These are phyloP conservation scores for Silurus meridionalis DNA, from an alignment of 2,113 vertebrate genomes.

Conservation along the genomic window DNA sequence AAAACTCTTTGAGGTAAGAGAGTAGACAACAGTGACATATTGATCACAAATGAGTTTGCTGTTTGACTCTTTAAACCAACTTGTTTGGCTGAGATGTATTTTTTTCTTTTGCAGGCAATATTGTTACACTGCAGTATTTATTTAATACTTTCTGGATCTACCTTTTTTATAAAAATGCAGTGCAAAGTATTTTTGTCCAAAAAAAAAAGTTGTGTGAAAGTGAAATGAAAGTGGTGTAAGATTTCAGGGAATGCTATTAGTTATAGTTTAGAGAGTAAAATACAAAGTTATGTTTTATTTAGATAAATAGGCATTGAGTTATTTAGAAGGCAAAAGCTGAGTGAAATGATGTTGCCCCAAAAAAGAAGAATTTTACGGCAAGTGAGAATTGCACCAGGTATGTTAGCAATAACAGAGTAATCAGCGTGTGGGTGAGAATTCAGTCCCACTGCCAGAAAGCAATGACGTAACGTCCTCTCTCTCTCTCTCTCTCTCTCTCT, in stretches of 20 bases:
- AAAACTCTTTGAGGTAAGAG: neutral
- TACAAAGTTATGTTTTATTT: too few relatives aligned
- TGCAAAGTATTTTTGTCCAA: neutral
- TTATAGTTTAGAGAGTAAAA: neutral
- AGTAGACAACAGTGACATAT: neutral
- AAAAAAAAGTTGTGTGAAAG: too few relatives aligned
- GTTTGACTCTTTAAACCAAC: neutral
- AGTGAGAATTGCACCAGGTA: slow-evolving; percentile 45
- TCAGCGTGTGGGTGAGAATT: slow-evolving; percentile 37
- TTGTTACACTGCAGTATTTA: neutral
- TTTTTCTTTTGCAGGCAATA: neutral
- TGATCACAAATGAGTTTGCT: neutral
- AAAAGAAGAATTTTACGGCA: neutral
- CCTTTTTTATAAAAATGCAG: neutral
- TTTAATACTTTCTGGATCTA: neutral
- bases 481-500: slow-evolving; percentile 11
- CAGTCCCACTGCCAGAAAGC: neutral
- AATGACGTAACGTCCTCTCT: slow-evolving; percentile 6
- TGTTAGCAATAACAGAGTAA: slow-evolving; percentile 19
- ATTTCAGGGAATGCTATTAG: neutral
- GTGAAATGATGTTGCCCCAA: neutral
- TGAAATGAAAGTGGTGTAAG: neutral
- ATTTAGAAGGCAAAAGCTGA: neutral
- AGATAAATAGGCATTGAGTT: neutral
- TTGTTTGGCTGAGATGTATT: neutral